A percentile compares a stretch with the other conserved stretches of the same genome.
These are phyloP conservation scores for Antennarius striatus DNA, from an alignment of 2,113 vertebrate genomes.

Conservation along the genomic window DNA sequence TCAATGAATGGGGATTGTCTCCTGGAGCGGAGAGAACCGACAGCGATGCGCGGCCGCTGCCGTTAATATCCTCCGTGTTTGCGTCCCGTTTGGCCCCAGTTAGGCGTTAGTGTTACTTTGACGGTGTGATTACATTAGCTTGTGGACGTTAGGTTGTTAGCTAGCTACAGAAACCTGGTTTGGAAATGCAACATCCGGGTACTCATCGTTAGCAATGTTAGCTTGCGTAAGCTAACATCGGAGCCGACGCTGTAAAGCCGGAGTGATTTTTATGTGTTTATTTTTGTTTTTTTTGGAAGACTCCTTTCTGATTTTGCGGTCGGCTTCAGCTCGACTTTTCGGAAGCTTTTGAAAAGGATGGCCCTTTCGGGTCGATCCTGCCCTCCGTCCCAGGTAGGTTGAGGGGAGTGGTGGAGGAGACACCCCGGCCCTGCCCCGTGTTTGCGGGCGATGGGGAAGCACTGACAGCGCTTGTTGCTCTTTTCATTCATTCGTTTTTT, in stretches of 20 bases:
- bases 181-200: constrained; percentile 38
- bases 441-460: constrained; percentile 38
- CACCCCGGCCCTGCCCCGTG: constrained; percentile 28
- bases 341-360: constrained; percentile 32
- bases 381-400: constrained; percentile 60
- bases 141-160: neutral
- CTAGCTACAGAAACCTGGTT: constrained; percentile 27
- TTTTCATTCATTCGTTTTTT: neutral
- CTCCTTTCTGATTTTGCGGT: neutral
- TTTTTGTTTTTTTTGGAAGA: constrained; percentile 22
- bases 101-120: too few species aligned
- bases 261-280: neutral
- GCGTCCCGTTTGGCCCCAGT: constrained; percentile 1
- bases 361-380: constrained; percentile 46
- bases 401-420: constrained; percentile 40
- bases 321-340: neutral
- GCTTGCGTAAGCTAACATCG: constrained; percentile 24
- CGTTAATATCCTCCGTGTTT: constrained; percentile 30
- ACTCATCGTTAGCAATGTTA: constrained; percentile 20
- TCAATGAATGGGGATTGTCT: constrained; percentile 61
- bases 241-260: neutral
- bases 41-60: constrained; percentile 25
- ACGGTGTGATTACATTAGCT: constrained; percentile 5
- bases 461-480: neutral
- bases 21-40: constrained; percentile 19